Conservation (phyloP, 2,113 vertebrate genomes). For the Strix aluco region DNA sequence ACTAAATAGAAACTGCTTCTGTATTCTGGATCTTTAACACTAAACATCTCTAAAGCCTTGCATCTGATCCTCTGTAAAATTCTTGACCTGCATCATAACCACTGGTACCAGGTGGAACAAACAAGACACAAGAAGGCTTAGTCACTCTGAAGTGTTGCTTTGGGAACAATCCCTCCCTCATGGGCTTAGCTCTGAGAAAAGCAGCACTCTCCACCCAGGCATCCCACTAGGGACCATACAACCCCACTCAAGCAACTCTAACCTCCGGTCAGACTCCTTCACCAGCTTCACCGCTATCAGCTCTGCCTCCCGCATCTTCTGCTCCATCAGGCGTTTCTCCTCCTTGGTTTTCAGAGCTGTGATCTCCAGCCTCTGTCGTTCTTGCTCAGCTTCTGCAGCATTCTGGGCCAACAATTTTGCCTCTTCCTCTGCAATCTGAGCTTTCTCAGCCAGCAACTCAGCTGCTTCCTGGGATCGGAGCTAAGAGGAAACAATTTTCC, state of each 20-base stretch:
- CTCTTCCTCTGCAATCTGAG: slow-evolving; percentile 92
- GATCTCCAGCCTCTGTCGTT: slow-evolving; percentile 87
- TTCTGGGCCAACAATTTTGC: slow-evolving; percentile 92
- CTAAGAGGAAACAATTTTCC: slow-evolving; percentile 52
- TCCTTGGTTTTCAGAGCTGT: slow-evolving; percentile 90
- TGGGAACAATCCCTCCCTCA: neutral
- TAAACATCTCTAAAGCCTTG: neutral
- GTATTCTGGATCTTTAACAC: neutral
- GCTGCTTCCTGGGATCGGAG: slow-evolving; percentile 89
- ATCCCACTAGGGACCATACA: neutral
- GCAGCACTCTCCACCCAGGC: neutral
- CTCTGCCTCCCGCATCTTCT: slow-evolving; percentile 93
- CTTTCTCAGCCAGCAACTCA: slow-evolving; percentile 91
- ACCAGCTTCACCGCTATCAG: slow-evolving; percentile 90
- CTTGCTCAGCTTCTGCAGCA: slow-evolving; percentile 90
- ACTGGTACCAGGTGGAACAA: neutral
- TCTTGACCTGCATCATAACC: neutral
- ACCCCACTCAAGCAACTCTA: neutral
- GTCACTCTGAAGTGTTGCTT: neutral
- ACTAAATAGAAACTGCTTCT: neutral
- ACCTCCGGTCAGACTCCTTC: slow-evolving; percentile 92
- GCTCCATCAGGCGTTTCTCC: slow-evolving; percentile 91
- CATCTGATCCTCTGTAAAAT: neutral
- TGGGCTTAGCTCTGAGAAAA: neutral
- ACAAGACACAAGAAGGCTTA: neutral